These are phyloP conservation scores for Callithrix jacchus DNA, from an alignment of 2,113 vertebrate species.

Conservation along the genomic window DNA sequence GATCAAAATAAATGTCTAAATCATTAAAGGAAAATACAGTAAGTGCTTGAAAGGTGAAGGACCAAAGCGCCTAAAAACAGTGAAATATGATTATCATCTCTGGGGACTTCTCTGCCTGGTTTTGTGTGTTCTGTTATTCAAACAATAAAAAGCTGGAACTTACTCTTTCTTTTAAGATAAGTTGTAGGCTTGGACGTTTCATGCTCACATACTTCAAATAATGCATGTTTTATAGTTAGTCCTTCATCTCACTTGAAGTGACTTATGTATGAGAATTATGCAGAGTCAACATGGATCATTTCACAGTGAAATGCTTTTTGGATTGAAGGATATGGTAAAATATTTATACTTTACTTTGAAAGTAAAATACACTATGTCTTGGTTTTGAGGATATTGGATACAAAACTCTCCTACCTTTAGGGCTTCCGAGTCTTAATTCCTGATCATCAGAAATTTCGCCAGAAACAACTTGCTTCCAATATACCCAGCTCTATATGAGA, in stretches of 20 bases:
- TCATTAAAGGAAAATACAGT: slow-evolving; percentile 54
- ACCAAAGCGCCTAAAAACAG: slow-evolving; percentile 1
- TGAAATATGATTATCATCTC: not conserved
- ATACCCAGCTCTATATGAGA: slow-evolving; percentile 8
- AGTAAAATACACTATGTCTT: not conserved
- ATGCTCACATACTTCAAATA: slow-evolving; percentile 14
- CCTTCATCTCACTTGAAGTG: not conserved
- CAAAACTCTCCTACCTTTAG: not conserved
- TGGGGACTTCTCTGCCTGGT: slow-evolving; percentile 48
- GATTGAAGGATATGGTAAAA: not conserved
- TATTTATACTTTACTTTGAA: not conserved
- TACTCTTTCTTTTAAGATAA: slow-evolving; percentile 19
- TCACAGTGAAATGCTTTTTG: slow-evolving; percentile 27
- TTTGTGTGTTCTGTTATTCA: slow-evolving; percentile 57
- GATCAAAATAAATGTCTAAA: slow-evolving; percentile 66
- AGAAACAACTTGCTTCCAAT: slow-evolving; percentile 46
- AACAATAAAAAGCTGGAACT: not conserved
- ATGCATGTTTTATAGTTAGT: not conserved
- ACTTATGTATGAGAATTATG: slow-evolving; percentile 41
- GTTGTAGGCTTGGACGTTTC: not conserved
- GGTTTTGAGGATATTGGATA: not conserved
- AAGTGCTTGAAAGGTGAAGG: slow-evolving; percentile 70
- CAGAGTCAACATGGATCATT: not conserved
- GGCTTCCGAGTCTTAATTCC: slow-evolving; percentile 23
- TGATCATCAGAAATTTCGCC: slow-evolving; percentile 37